phyloP scores from a whole-genome alignment of 2,888 invertebrate genomes.

The Drosophila ochracea region DNA sequence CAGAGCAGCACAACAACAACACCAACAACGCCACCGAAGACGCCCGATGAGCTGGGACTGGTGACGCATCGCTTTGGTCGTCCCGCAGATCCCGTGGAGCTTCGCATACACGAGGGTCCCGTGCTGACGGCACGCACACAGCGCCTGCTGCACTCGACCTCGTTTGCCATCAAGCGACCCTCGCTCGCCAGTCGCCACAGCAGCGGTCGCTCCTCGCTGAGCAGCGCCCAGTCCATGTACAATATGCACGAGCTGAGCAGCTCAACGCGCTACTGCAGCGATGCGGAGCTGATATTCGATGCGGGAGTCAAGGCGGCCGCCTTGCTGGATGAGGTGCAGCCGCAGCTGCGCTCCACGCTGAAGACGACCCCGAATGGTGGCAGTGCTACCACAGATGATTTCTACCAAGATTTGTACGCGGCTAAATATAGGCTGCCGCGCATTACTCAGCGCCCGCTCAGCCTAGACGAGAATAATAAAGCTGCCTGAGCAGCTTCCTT shows the following conservation, averaged over 20 bases:
- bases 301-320: constrained; percentile 75
- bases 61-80: constrained; percentile 71
- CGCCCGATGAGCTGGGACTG: constrained; percentile 60
- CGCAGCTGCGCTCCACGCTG: constrained; percentile 86
- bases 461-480: constrained; percentile 55
- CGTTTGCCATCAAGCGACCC: constrained; percentile 84
- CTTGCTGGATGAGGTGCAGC: constrained; percentile 85
- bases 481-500: constrained; percentile 46
- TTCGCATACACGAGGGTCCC: constrained; percentile 68
- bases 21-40: constrained; percentile 35
- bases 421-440: constrained; percentile 67
- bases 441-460: constrained; percentile 57
- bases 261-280: constrained; percentile 62
- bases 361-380: constrained; percentile 74
- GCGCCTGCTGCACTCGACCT: constrained; percentile 81
- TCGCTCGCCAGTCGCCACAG: constrained; percentile 71
- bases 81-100: constrained; percentile 31
- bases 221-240: constrained; percentile 81
- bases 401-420: constrained; percentile 70
- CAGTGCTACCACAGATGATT: constrained; percentile 46
- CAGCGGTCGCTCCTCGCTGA: constrained; percentile 68
- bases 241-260: constrained; percentile 78
- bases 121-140: constrained; percentile 65
- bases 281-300: constrained; percentile 67
- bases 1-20: constrained; percentile 37